Evolutionary conservation across 2,113 vertebrate species (phyloP).

Genomic region (Gila orcuttii): DNA sequence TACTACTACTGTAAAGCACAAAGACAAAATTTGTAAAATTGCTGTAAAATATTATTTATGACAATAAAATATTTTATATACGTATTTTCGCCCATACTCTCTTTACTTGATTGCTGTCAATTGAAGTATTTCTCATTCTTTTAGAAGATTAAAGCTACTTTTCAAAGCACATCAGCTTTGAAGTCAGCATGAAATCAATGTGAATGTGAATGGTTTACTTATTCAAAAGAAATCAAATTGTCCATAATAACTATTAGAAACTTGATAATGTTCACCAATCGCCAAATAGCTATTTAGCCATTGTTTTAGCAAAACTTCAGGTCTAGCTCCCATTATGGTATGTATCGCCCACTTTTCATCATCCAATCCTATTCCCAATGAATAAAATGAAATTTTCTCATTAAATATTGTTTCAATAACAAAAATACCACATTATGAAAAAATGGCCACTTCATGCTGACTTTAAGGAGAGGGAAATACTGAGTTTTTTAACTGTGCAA

Average conservation of each 20-base stretch:
- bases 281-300: background rate
- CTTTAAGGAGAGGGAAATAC: background rate
- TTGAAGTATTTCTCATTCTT: background rate
- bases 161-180: background rate
- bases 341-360: background rate
- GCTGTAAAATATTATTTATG: conserved; percentile 84
- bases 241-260: background rate
- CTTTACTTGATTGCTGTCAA: background rate
- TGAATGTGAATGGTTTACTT: background rate
- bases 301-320: background rate
- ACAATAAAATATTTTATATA: conserved; percentile 99
- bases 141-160: background rate
- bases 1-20: conserved; percentile 92
- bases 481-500: background rate
- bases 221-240: background rate
- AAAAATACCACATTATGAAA: background rate
- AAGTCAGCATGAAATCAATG: conserved; percentile 2
- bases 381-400: background rate
- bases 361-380: background rate
- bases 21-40: conserved; percentile 88
- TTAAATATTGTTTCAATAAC: background rate
- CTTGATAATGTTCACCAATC: background rate
- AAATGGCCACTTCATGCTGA: background rate
- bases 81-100: conserved; percentile 23
- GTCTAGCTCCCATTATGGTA: background rate